phyloP scores from a whole-genome alignment of 2,888 invertebrate genomes.

The Escarpia spicata region DNA sequence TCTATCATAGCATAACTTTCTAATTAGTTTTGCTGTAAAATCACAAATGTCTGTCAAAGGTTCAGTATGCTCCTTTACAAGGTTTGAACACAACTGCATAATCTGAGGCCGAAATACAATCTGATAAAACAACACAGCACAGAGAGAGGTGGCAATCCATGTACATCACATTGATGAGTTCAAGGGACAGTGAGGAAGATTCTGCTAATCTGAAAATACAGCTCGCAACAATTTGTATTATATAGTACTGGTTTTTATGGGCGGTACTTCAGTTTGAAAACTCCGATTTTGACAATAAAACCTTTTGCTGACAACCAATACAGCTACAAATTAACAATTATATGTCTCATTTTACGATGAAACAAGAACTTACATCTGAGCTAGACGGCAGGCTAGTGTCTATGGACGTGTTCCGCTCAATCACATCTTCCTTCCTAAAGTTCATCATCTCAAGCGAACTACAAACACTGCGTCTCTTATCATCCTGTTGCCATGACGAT shows the following conservation, averaged over 20 bases:
- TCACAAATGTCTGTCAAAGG: neutral
- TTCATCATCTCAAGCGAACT: neutral
- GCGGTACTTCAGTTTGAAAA: too few species aligned
- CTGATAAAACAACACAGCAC: neutral
- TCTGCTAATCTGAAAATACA: too few species aligned
- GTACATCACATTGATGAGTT: too few species aligned
- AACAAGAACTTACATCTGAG: neutral
- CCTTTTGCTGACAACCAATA: too few species aligned
- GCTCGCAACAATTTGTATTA: too few species aligned
- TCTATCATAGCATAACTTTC: neutral
- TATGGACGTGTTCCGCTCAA: neutral
- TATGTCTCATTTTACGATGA: neutral
- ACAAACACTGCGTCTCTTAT: neutral
- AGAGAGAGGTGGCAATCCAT: neutral
- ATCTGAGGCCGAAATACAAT: too few species aligned
- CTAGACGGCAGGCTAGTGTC: neutral
- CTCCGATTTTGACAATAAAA: too few species aligned
- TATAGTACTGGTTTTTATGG: too few species aligned
- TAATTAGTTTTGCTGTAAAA: too few species aligned
- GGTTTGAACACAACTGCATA: neutral
- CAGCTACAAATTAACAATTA: neutral
- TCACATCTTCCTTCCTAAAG: neutral
- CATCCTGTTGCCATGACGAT: conserved; percentile 16
- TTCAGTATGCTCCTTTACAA: neutral
- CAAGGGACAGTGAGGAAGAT: too few species aligned